Percentiles rank a stretch among this genome's conserved stretches.
Conservation (phyloP, 2,797 vertebrate genomes). For the Enoplosus armatus region DNA sequence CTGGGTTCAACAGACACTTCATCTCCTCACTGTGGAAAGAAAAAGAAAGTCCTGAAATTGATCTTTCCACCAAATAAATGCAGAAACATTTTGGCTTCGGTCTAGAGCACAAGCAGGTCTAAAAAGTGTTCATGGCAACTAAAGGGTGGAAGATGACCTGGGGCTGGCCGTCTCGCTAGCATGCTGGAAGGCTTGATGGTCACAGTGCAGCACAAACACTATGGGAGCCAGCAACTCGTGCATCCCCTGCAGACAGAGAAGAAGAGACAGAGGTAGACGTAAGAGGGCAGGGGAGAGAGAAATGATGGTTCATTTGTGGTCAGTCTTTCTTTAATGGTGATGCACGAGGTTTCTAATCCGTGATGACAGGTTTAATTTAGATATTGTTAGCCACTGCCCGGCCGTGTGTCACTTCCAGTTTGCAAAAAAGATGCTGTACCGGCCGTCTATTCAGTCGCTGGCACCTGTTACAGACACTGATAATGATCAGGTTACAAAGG, state of each 20-base stretch:
- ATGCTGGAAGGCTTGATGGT: conserved; percentile 98
- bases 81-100: not conserved
- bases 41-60: not conserved
- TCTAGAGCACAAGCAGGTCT: not conserved
- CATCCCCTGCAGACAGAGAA: conserved; percentile 90
- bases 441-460: conserved; percentile 53
- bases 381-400: conserved; percentile 70
- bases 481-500: conserved; percentile 67
- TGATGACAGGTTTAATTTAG: conserved; percentile 77
- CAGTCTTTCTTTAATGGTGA: conserved; percentile 73
- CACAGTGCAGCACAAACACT: conserved; percentile 96
- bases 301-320: conserved; percentile 64
- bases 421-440: conserved; percentile 63
- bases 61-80: not conserved
- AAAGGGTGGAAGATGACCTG: conserved; percentile 83
- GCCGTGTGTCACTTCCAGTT: conserved; percentile 79
- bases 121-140: not conserved
- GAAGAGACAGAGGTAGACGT: not conserved
- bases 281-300: conserved; percentile 27
- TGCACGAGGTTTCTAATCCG: conserved; percentile 76
- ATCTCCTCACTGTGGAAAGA: conserved; percentile 91
- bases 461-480: conserved; percentile 65
- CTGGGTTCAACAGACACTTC: conserved; percentile 93
- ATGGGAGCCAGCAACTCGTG: conserved; percentile 97
- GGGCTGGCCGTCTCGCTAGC: conserved; percentile 95